A percentile compares a stretch with the other conserved stretches of the same genome.
These are phyloP conservation scores for Actenoides lindsayi DNA, from an alignment of 2,113 vertebrate genomes.

Conservation along the genomic window DNA sequence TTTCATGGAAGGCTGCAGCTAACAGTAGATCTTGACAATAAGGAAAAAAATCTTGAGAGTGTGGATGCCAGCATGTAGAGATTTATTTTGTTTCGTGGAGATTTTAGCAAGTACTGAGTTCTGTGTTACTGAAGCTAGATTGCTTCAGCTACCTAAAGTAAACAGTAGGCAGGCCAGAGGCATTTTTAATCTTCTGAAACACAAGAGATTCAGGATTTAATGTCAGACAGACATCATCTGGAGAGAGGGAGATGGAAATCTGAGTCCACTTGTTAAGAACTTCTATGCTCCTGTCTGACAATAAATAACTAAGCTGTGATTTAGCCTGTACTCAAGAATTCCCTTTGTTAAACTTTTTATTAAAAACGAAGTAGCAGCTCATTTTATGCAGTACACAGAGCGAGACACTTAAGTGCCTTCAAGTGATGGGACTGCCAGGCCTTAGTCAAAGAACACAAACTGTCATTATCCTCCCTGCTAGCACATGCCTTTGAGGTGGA, in stretches of 20 bases:
- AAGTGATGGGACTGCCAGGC: neutral
- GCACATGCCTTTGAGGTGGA: neutral
- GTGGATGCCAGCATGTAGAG: neutral
- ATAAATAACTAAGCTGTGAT: neutral
- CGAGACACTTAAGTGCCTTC: neutral
- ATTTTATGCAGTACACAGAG: neutral
- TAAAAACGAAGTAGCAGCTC: neutral
- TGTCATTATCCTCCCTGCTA: neutral
- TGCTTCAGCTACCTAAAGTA: neutral
- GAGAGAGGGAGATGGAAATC: neutral
- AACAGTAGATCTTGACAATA: neutral
- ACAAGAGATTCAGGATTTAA: neutral
- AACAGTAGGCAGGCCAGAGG: neutral
- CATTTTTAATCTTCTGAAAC: slow-evolving; percentile 9
- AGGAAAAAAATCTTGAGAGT: neutral
- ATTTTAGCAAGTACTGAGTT: neutral
- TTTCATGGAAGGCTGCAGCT: neutral
- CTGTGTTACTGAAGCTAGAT: neutral
- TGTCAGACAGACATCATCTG: neutral
- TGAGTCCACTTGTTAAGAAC: neutral
- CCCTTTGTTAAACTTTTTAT: neutral
- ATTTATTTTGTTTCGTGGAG: neutral
- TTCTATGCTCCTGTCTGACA: neutral
- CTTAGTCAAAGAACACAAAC: neutral
- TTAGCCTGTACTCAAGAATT: neutral